phyloP scores from a whole-genome alignment of 2,888 invertebrate species.

The Notodromas monacha region DNA sequence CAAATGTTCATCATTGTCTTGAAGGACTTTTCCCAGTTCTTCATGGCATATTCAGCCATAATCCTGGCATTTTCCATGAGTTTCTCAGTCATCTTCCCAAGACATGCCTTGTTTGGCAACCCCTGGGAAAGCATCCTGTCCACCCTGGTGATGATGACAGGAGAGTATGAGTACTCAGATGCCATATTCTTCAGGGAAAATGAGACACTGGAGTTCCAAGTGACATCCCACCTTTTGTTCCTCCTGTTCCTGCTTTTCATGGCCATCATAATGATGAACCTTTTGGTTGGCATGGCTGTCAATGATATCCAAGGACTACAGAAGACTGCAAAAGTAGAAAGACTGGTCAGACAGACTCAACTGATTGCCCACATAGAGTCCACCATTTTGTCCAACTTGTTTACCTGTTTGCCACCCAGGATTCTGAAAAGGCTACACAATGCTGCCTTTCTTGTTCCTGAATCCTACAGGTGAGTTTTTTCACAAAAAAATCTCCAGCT shows the following conservation, averaged over 20 bases:
- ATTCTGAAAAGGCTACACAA: conserved; percentile 20
- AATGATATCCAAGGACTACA: conserved; percentile 29
- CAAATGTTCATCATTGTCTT: conserved; percentile 60
- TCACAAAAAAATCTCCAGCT: too few relatives aligned
- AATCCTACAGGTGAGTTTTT: conserved; percentile 8
- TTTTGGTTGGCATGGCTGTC: conserved; percentile 50
- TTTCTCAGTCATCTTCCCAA: conserved; percentile 41
- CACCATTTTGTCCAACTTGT: conserved; percentile 31
- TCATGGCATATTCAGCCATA: conserved; percentile 42
- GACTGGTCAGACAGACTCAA: conserved; percentile 44
- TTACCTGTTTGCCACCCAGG: conserved; percentile 28
- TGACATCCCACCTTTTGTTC: conserved; percentile 40
- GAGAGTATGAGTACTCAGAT: conserved; percentile 33
- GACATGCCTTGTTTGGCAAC: conserved; percentile 9
- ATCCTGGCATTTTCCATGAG: conserved; percentile 44
- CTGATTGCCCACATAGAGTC: conserved; percentile 46
- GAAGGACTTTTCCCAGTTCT: conserved; percentile 44
- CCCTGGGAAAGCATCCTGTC: conserved; percentile 22
- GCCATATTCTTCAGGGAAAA: background rate
- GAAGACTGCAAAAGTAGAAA: conserved; percentile 30
- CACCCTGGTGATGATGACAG: conserved; percentile 60
- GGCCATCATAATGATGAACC: conserved; percentile 44
- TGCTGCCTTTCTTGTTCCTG: conserved; percentile 19
- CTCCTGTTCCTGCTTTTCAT: conserved; percentile 40
- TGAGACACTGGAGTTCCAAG: conserved; percentile 20